Evolutionary conservation across 2,113 vertebrate species (phyloP).

Genomic region (Poecilia latipinna): DNA sequence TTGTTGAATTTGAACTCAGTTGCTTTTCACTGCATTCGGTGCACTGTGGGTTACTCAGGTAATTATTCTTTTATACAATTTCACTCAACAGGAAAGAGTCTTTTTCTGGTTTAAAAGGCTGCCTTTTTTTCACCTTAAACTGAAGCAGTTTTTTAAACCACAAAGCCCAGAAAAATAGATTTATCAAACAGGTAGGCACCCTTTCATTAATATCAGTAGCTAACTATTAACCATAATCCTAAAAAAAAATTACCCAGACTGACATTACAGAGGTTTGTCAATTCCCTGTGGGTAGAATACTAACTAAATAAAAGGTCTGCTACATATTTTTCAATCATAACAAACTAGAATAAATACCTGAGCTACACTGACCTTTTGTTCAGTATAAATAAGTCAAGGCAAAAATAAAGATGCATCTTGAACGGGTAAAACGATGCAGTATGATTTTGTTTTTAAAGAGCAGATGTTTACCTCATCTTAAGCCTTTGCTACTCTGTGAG

Average conservation of each 20-base stretch:
- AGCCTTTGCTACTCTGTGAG: neutral
- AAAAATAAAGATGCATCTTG: neutral
- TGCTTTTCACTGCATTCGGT: constrained; percentile 8
- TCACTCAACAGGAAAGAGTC: neutral
- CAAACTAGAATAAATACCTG: neutral
- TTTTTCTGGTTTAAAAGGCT: too few species aligned
- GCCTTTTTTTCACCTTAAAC: too few species aligned
- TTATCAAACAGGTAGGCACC: too few species aligned
- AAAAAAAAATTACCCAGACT: neutral
- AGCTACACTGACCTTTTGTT: neutral
- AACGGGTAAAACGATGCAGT: neutral
- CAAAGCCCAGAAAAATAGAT: neutral
- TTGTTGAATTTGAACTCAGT: constrained; percentile 45
- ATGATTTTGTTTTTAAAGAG: neutral
- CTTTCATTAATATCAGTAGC: neutral
- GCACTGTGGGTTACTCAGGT: neutral
- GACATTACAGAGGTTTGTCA: neutral
- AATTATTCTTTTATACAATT: neutral
- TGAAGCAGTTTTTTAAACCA: neutral
- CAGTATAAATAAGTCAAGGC: neutral
- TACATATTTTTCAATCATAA: neutral
- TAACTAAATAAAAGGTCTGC: neutral
- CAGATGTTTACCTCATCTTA: neutral
- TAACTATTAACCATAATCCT: neutral
- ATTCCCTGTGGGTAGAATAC: neutral